Evolutionary conservation across 2,113 vertebrate species (phyloP).

Genomic region (Macrotis lagotis): DNA sequence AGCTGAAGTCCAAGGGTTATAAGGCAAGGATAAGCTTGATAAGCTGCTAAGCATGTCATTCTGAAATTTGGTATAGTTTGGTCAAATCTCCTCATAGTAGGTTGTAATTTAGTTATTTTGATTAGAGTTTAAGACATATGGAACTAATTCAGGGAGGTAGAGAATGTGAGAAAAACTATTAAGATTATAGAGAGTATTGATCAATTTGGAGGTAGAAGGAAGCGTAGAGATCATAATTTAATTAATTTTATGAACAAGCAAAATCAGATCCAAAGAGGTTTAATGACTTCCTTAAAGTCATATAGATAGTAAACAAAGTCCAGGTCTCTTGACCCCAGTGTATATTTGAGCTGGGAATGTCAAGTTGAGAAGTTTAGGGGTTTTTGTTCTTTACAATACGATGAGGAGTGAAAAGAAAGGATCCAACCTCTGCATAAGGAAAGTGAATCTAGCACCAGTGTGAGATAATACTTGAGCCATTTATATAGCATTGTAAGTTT

Average conservation of each 20-base stretch:
- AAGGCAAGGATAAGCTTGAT: neutral
- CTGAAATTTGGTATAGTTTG: neutral
- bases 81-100: neutral
- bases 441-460: too few relatives aligned
- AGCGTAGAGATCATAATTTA: neutral
- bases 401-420: too few relatives aligned
- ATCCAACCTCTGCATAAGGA: too few relatives aligned
- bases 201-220: neutral
- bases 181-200: neutral
- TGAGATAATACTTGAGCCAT: too few relatives aligned
- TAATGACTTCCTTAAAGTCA: neutral
- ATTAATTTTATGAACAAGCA: neutral
- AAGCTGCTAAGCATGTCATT: neutral
- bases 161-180: neutral
- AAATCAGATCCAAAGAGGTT: neutral
- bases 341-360: neutral
- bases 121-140: neutral
- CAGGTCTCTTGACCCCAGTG: neutral
- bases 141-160: neutral
- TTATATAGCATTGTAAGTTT: too few relatives aligned
- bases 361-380: too few relatives aligned
- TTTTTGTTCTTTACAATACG: too few relatives aligned
- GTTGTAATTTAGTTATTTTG: neutral
- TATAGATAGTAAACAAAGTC: neutral
- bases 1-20: neutral